Percentiles rank a stretch among this genome's conserved stretches.
Conservation (phyloP, 2,888 invertebrate genomes). For the Halictus quadricinctus region DNA sequence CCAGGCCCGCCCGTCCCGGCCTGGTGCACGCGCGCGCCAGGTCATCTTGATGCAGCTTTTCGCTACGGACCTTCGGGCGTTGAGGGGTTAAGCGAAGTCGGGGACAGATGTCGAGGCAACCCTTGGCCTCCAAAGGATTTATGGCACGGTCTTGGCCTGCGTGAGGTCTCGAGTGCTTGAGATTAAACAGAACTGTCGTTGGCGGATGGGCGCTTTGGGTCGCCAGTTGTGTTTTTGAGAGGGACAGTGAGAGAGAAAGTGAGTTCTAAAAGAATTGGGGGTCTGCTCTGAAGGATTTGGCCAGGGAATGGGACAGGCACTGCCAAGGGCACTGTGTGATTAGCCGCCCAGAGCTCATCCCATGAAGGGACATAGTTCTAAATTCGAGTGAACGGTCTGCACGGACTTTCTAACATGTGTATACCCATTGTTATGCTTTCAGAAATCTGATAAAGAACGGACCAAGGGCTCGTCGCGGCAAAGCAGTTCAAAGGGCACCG, state of each 20-base stretch:
- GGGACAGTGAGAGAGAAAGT: no score
- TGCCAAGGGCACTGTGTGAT: background rate
- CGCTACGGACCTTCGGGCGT: no score
- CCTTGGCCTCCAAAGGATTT: no score
- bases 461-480: slow-evolving; percentile 83
- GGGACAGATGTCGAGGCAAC: no score
- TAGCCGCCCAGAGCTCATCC: background rate
- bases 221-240: background rate
- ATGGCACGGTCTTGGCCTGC: no score
- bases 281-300: background rate
- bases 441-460: slow-evolving; percentile 74
- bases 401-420: background rate
- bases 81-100: no score
- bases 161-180: no score
- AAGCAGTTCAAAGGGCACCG: slow-evolving; percentile 89
- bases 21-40: no score
- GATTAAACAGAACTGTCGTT: background rate
- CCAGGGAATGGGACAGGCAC: background rate
- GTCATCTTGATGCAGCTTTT: no score
- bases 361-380: background rate
- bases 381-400: background rate
- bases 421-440: slow-evolving; percentile 38
- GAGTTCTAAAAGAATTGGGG: background rate
- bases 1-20: no score
- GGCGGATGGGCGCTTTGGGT: background rate